Percentiles rank a stretch among this genome's conserved stretches.
These are phyloP conservation scores for Narcine bancroftii DNA, from an alignment of 2,113 vertebrate species.

Conservation along the genomic window DNA sequence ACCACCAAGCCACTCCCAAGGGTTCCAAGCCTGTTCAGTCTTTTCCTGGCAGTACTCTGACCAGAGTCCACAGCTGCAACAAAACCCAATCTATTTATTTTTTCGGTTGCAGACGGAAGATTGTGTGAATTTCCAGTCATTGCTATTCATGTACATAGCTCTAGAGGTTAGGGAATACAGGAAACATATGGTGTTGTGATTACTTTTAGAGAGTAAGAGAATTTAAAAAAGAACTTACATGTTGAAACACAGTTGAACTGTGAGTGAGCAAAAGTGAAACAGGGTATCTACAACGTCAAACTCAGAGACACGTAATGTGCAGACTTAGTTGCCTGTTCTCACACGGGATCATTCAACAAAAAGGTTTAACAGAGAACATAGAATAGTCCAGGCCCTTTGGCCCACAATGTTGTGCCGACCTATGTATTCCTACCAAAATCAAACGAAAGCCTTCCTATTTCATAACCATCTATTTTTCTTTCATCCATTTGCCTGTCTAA, in stretches of 20 bases:
- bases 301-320: not conserved
- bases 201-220: not conserved
- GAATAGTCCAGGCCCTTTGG: too few species aligned
- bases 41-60: not conserved
- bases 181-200: not conserved
- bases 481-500: too few species aligned
- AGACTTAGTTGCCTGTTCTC: not conserved
- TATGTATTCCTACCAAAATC: too few species aligned
- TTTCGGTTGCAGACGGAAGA: not conserved
- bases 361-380: too few species aligned
- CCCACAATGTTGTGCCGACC: too few species aligned
- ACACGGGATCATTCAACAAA: not conserved
- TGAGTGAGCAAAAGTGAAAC: not conserved
- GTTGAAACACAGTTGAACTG: not conserved
- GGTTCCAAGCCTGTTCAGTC: not conserved
- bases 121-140: not conserved
- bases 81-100: too few species aligned
- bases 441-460: too few species aligned
- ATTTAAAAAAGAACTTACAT: not conserved
- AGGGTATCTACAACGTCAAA: not conserved
- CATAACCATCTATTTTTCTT: too few species aligned
- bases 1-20: too few species aligned
- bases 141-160: not conserved
- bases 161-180: slow-evolving; percentile 5
- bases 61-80: too few species aligned